Evolutionary conservation across 53 echinoderm and acorn worm species (phyloP).

Genomic region (Crossaster papposus): DNA sequence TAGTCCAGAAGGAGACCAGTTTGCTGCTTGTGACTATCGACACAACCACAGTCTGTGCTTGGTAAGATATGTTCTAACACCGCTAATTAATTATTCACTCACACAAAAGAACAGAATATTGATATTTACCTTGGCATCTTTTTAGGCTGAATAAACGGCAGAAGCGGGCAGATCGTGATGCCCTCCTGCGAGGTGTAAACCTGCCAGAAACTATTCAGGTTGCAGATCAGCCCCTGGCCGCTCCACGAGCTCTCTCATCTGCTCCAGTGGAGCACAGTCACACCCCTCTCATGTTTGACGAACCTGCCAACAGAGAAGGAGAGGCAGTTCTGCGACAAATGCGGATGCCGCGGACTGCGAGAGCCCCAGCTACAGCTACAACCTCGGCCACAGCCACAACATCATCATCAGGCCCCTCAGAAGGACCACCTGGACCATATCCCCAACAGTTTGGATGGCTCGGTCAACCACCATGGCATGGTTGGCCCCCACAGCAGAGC

Average conservation of each 20-base stretch:
- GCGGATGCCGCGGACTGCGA: no score
- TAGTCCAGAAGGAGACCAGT: conserved; percentile 3
- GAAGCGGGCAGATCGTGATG: conserved; percentile 25
- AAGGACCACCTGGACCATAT: not conserved
- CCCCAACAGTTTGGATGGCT: no score
- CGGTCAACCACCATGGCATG: no score
- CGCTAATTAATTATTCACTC: not conserved
- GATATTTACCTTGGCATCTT: not conserved
- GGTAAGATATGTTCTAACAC: conserved; percentile 30
- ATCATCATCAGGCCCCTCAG: not conserved
- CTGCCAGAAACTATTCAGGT: conserved; percentile 7
- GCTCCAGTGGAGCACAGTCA: conserved; percentile 20
- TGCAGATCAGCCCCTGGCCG: conserved; percentile 14
- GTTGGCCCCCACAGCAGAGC: no score
- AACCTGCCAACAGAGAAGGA: conserved; percentile 43
- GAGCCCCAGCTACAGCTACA: not conserved
- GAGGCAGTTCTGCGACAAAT: not conserved
- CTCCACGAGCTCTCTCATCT: conserved; percentile 16
- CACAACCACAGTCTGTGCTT: conserved; percentile 38
- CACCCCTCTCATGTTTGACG: conserved; percentile 19
- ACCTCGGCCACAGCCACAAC: not conserved
- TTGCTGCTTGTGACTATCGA: conserved; percentile 52
- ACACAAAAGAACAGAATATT: not conserved
- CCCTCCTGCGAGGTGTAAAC: conserved; percentile 17
- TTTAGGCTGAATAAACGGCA: conserved; percentile 19